phyloP scores from a whole-genome alignment of 2,888 invertebrate species.

The Hartigia nigra region DNA sequence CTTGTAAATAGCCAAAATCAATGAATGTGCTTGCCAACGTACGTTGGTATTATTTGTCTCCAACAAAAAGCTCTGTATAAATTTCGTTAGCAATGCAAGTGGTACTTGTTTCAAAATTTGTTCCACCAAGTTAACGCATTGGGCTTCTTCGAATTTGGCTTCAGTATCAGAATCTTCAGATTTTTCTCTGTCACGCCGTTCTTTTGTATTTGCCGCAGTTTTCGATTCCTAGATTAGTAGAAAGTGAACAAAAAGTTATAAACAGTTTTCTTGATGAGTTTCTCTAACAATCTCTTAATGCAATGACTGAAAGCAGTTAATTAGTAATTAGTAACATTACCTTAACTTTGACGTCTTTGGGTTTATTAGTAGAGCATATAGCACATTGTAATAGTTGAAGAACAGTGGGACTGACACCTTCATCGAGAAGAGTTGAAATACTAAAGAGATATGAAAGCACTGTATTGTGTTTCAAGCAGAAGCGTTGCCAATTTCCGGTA shows the following conservation, averaged over 20 bases:
- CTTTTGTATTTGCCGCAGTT: conserved; percentile 54
- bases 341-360: conserved; percentile 54
- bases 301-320: conserved; percentile 14
- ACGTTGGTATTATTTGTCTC: conserved; percentile 94
- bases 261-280: not conserved
- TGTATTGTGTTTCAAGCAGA: conserved; percentile 80
- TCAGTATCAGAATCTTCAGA: conserved; percentile 76
- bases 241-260: not conserved
- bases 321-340: conserved; percentile 30
- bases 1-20: conserved; percentile 86
- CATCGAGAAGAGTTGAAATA: conserved; percentile 84
- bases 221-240: conserved; percentile 43
- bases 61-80: conserved; percentile 89
- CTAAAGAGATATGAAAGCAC: conserved; percentile 86
- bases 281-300: conserved; percentile 2
- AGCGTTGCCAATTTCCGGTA: conserved; percentile 95
- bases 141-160: conserved; percentile 75
- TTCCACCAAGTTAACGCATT: conserved; percentile 76
- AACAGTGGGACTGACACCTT: conserved; percentile 91
- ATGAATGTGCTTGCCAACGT: conserved; percentile 95
- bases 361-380: conserved; percentile 73
- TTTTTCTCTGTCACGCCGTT: conserved; percentile 74
- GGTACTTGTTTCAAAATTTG: conserved; percentile 76
- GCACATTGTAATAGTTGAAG: conserved; percentile 91
- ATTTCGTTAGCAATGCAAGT: conserved; percentile 69